Evolutionary conservation across 2,888 invertebrate species (phyloP), one percentile per base, ranked within the genome.

Genomic region (Cancer borealis): DNA sequence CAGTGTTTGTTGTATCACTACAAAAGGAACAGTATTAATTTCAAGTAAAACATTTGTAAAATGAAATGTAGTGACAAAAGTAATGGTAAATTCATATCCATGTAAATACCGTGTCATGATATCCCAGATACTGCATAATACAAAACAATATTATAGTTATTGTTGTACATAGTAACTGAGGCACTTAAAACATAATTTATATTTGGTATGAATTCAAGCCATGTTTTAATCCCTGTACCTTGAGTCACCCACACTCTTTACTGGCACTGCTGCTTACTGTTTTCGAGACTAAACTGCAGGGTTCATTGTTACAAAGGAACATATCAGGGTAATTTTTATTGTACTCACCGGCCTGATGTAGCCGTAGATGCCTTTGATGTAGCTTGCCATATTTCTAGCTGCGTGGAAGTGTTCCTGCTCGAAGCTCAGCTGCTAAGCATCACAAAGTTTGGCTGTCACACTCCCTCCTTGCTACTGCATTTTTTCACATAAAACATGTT

Each of bases 271-370:
- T 73, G 26, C 26, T 73, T 4, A 26, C n/a, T 12, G 8, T 10
- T 0, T n/a, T 26, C 26, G 3, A 26, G 26, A 4, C 73, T 26
- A 1, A n/a, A 73, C 73, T 4, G 26, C n/a, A n/a, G 26, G 5
- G 4, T 73, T 73, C 26, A n/a, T 73, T n/a, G n/a, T 26, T 8
- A 8, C 26, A 73, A 26, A 73, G 26, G n/a, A 8, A 26, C n/a
- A n/a, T 26, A 73, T 14, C 14, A 54, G 54, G 14, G 26, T 26
- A n/a, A 2, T 26, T 10, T 26, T n/a, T n/a, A 26, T 10, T 26
- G 84, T 84, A 92, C 60, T 94, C 66, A 94, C 94, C 66, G 94
- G 94, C 91, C 93, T 94, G 46, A 94, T 90, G 92, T 94, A 94
- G 46, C 88, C 49, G 73, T 94, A 95, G 49, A 95, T 88, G n/a